These are phyloP conservation scores for Xerus rutilus DNA, from an alignment of 2,797 vertebrate genomes.

Conservation along the genomic window DNA sequence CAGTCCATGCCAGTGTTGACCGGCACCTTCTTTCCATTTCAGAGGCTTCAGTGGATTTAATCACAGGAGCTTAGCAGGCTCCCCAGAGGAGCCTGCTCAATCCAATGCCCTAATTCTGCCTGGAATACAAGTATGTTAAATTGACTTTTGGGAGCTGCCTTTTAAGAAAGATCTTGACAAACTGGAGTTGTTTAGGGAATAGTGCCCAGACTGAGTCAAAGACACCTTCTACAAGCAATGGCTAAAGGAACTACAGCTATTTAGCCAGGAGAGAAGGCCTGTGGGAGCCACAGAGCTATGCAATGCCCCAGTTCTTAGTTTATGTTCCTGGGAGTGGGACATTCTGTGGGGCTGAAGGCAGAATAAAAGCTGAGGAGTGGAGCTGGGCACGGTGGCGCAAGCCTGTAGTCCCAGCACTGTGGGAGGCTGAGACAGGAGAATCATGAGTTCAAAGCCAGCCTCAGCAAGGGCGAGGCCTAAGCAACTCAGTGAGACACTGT, in stretches of 20 bases:
- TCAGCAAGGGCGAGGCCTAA: too few species aligned
- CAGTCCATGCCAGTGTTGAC: accelerated
- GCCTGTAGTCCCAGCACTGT: too few species aligned
- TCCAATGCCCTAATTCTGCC: not conserved
- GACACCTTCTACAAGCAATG: not conserved
- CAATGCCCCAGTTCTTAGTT: not conserved
- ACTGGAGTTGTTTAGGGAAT: not conserved
- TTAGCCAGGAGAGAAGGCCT: not conserved
- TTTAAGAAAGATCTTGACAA: not conserved
- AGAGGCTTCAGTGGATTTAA: not conserved
- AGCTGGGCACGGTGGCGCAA: too few species aligned
- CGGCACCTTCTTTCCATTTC: not conserved
- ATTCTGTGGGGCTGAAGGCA: not conserved
- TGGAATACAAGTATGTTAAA: not conserved
- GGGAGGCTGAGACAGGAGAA: too few species aligned
- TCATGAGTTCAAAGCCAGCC: too few species aligned
- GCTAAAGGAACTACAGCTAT: not conserved
- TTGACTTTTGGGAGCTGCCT: not conserved
- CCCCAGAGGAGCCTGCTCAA: not conserved
- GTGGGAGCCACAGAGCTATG: not conserved
- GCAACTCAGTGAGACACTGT: too few species aligned
- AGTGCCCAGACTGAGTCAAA: not conserved
- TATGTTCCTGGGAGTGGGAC: not conserved
- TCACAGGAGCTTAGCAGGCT: not conserved
- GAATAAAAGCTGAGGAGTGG: not conserved